phyloP scores from a whole-genome alignment of 2,113 vertebrate species.

The Percopsis transmontana region DNA sequence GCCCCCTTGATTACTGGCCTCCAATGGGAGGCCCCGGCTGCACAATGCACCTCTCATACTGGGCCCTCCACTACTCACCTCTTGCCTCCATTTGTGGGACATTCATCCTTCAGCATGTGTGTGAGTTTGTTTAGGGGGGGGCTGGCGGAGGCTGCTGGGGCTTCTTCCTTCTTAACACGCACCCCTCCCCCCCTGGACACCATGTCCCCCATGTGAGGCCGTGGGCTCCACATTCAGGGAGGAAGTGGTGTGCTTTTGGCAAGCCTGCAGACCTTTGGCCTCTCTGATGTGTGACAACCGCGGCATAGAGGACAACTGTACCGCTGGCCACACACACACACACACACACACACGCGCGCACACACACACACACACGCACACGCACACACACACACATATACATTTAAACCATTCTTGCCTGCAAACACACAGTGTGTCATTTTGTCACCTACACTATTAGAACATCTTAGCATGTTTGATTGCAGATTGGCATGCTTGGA shows the following conservation, averaged over 20 bases:
- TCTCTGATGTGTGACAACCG: too few relatives aligned
- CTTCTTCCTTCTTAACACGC: neutral
- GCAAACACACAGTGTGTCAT: neutral
- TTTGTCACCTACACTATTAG: too few relatives aligned
- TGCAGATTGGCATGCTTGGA: slow-evolving; percentile 22
- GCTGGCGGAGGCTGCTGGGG: slow-evolving; percentile 29
- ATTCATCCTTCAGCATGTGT: slow-evolving; percentile 74
- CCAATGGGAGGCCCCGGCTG: slow-evolving; percentile 24
- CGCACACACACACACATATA: neutral
- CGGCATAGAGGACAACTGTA: neutral
- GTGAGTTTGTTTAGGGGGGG: slow-evolving; percentile 71
- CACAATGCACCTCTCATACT: slow-evolving; percentile 68
- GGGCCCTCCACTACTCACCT: slow-evolving; percentile 56
- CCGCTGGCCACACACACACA: neutral
- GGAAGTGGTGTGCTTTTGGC: slow-evolving; percentile 34
- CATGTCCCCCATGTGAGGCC: slow-evolving; percentile 15
- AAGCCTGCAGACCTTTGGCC: too few relatives aligned
- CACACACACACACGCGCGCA: neutral
- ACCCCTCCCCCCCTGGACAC: slow-evolving; percentile 6
- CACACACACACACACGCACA: neutral
- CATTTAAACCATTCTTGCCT: neutral
- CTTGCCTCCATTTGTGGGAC: slow-evolving; percentile 74
- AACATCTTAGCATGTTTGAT: too few relatives aligned
- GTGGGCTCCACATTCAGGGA: slow-evolving; percentile 19
- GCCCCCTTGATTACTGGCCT: slow-evolving; percentile 69